Percentiles rank a stretch among this genome's conserved stretches.
phyloP scores from a whole-genome alignment of 2,113 vertebrate genomes.

The Psilopogon haemacephalus region DNA sequence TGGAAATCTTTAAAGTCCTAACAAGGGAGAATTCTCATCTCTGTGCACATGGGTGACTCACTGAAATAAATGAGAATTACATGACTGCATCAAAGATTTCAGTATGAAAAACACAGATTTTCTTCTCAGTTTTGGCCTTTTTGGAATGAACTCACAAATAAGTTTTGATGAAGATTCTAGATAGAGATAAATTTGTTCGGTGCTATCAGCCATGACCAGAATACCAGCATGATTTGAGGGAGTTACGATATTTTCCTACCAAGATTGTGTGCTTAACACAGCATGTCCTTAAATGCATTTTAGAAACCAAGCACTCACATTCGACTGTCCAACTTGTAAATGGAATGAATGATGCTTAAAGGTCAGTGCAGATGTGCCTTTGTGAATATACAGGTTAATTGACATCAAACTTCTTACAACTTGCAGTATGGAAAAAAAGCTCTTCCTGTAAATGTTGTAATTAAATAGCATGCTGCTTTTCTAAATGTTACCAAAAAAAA shows the following conservation, averaged over 20 bases:
- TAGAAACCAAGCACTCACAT: background rate
- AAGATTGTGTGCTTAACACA: background rate
- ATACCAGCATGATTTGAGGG: background rate
- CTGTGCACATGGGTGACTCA: slow-evolving; percentile 39
- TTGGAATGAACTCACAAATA: slow-evolving; percentile 8
- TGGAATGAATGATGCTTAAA: background rate
- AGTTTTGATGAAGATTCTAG: slow-evolving; percentile 14
- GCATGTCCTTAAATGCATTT: background rate
- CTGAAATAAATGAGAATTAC: slow-evolving; percentile 42
- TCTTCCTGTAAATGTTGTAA: slow-evolving; percentile 47
- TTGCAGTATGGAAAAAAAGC: background rate
- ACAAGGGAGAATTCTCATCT: slow-evolving; percentile 60
- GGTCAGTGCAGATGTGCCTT: background rate
- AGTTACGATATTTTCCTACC: background rate
- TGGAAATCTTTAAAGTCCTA: slow-evolving; percentile 57
- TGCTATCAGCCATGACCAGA: background rate
- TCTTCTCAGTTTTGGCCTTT: slow-evolving; percentile 17
- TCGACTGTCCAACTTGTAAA: background rate
- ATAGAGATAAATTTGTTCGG: background rate
- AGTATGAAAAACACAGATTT: background rate
- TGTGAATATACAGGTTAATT: background rate
- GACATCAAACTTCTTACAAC: background rate
- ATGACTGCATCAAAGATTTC: slow-evolving; percentile 36
- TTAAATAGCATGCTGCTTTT: slow-evolving; percentile 57
- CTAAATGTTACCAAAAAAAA: slow-evolving; percentile 49